phyloP scores from a whole-genome alignment of 1,140 invertebrate species.

The Contarinia nasturtii region DNA sequence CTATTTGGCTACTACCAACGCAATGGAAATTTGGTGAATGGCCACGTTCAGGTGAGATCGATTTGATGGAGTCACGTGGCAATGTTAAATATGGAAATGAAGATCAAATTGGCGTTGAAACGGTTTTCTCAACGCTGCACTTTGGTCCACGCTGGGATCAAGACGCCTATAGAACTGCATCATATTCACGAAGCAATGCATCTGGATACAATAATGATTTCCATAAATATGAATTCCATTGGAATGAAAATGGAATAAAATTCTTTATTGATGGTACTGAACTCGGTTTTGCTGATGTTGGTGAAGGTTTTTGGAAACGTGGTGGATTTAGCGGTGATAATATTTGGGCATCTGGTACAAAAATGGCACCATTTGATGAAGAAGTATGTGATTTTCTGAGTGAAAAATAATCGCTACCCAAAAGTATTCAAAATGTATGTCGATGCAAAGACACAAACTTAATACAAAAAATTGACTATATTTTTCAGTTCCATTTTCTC shows the following conservation, averaged over 20 bases:
- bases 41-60: conserved; percentile 30
- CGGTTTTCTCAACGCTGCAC: conserved; percentile 36
- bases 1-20: conserved; percentile 39
- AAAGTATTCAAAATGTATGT: too few species aligned
- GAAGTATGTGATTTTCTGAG: conserved; percentile 19
- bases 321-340: conserved; percentile 14
- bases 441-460: too few species aligned
- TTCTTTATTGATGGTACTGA: conserved; percentile 9
- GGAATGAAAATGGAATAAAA: conserved; percentile 7
- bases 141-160: conserved; percentile 34
- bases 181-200: conserved; percentile 16
- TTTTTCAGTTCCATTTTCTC: too few species aligned
- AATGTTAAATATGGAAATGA: conserved; percentile 31
- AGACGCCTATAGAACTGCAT: conserved; percentile 11
- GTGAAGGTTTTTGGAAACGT: conserved; percentile 19
- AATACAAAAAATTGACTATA: too few species aligned
- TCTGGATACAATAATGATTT: neutral
- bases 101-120: conserved; percentile 33
- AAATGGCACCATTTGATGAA: conserved; percentile 35
- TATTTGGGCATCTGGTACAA: conserved; percentile 21
- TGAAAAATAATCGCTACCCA: too few species aligned
- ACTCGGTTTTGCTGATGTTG: conserved; percentile 11
- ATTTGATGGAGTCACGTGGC: conserved; percentile 34
- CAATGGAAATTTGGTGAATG: conserved; percentile 32
- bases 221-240: conserved; percentile 11